Base-by-base conservation (phyloP, 2,888 invertebrate genomes). In the Arge pagana region DNA sequence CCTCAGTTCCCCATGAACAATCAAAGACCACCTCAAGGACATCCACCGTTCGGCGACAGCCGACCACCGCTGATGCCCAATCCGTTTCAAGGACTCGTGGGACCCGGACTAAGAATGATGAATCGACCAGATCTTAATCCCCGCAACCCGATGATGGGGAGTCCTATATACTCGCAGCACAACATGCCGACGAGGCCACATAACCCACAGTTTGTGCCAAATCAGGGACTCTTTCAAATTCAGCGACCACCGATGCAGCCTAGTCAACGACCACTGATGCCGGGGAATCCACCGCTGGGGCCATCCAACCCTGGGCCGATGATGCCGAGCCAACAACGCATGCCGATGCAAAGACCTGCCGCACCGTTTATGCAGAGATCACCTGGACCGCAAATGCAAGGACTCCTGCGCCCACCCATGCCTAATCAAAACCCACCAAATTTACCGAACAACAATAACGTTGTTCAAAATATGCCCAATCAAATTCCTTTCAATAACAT, bases 81-180 rank as follows among this genome's bases (percentile, higher is more conserved):
- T 56, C 61, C 26, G 49, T 70, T 66, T 53, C 62, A 67, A 53
- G 60, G 62, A 11, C 61, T 60, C 30, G 55, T 67, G 55, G 58
- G 61, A 33, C 65, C 55, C 15, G 64, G 62, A 3, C 67, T 69
- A 10, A 61, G 67, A 10, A 54, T 66, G 10, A 61, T 63, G 51
- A 58, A 55, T 21, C 55, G 65, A 35, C 57, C 65, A 54, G 72
- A 74, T 16, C 73, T 65, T 36, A 65, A 66, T 3, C 65, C 67
- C 3, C 63, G 72, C 8, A 64, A 61, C 37, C 58, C 62, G 18
- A 53, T 61, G 40, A 53, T 57, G 4, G 53, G 58, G 19, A n/a
- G n/a, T n/a, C 53, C 54, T 10, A 28, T 54, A n/a, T 59, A 55
- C 2, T 56, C 58, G 40, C 73, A 65, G 30, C 66, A 64, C 26